phyloP scores from a whole-genome alignment of 2,888 invertebrate species.

The Chironomus riparius region DNA sequence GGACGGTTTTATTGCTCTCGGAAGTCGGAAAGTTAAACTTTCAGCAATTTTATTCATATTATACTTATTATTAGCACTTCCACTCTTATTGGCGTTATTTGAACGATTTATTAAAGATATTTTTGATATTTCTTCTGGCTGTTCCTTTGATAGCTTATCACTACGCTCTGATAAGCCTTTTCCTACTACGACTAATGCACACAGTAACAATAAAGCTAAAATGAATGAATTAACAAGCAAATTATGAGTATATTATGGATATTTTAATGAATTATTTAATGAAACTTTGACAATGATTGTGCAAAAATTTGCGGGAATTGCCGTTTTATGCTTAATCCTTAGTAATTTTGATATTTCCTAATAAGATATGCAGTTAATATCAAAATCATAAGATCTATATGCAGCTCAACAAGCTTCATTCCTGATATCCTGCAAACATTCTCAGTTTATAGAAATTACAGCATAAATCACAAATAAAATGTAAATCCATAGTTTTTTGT shows the following conservation, averaged over 20 bases:
- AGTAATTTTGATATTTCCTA: too few species aligned
- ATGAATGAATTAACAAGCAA: neutral
- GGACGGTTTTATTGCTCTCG: conserved; percentile 49
- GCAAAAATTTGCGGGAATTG: neutral
- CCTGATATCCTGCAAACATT: too few species aligned
- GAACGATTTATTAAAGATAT: conserved; percentile 5
- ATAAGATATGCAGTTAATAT: too few species aligned
- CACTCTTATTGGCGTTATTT: neutral
- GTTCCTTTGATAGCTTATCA: neutral
- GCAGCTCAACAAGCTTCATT: too few species aligned
- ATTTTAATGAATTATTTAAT: neutral
- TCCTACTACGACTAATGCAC: conserved; percentile 10
- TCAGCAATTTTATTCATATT: conserved; percentile 37
- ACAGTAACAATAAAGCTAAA: conserved; percentile 10
- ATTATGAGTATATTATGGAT: neutral
- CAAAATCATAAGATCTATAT: too few species aligned
- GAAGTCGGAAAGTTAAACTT: conserved; percentile 47
- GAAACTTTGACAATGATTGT: neutral
- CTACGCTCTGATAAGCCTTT: neutral
- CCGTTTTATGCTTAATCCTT: too few species aligned
- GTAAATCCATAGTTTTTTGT: too few species aligned
- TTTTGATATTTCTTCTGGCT: conserved; percentile 4
- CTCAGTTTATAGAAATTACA: too few species aligned
- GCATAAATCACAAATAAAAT: too few species aligned
- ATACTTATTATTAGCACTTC: neutral